These are phyloP conservation scores for Nestor notabilis DNA, from an alignment of 2,113 vertebrate genomes.

Conservation along the genomic window DNA sequence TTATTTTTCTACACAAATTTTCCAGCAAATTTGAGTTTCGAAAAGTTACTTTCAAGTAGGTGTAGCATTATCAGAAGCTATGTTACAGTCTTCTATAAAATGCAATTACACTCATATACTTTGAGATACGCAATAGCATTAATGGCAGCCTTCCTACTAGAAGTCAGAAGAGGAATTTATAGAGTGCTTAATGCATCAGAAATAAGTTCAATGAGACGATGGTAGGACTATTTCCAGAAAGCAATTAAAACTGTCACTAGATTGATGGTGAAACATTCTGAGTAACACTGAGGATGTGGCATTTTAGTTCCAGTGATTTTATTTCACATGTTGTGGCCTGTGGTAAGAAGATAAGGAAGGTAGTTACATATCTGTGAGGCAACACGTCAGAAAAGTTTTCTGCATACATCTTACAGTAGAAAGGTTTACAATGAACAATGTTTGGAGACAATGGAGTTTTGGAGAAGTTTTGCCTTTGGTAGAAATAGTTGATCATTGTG, in stretches of 20 bases:
- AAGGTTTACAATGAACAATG: background rate
- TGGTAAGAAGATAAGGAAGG: constrained; percentile 55
- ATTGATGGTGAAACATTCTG: constrained; percentile 51
- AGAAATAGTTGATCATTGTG: background rate
- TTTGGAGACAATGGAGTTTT: background rate
- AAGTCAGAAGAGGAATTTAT: constrained; percentile 65
- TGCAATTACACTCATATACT: constrained; percentile 28
- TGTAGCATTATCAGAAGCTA: background rate
- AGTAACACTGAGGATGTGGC: constrained; percentile 47
- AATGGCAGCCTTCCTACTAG: constrained; percentile 15
- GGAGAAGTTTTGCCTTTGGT: background rate
- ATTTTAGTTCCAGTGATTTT: constrained; percentile 52
- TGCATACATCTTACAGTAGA: background rate
- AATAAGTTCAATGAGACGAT: constrained; percentile 57
- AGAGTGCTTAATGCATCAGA: constrained; percentile 63
- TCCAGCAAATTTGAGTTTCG: constrained; percentile 41
- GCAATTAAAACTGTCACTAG: constrained; percentile 64
- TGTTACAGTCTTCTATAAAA: background rate
- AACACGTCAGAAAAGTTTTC: background rate
- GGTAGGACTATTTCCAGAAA: constrained; percentile 70
- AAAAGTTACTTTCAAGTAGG: constrained; percentile 53
- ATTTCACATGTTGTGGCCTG: constrained; percentile 59
- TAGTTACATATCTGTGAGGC: constrained; percentile 20
- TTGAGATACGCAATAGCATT: constrained; percentile 13
- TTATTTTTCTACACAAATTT: constrained; percentile 61